Evolutionary conservation across 2,797 vertebrate species (phyloP).

Genomic region (Gymnocypris eckloni): DNA sequence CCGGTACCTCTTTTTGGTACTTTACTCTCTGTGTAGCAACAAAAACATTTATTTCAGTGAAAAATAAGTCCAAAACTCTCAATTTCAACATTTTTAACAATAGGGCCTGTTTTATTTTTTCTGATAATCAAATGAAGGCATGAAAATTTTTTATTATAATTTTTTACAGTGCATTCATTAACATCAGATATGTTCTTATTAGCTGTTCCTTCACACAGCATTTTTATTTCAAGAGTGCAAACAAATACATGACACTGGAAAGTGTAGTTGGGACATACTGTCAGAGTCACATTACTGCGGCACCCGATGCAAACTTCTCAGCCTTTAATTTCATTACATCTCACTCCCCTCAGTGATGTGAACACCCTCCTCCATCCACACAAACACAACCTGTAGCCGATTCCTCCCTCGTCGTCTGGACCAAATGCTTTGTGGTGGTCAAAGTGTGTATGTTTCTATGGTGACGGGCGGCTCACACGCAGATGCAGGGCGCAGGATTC

Average conservation of each 20-base stretch:
- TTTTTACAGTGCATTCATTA: background rate
- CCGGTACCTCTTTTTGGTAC: too few species aligned
- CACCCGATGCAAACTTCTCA: background rate
- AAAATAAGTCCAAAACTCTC: too few species aligned
- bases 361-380: slow-evolving; percentile 10
- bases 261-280: background rate
- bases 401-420: background rate
- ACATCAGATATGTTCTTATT: background rate
- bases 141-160: too few species aligned
- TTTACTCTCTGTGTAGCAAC: too few species aligned
- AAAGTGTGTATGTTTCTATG: slow-evolving; percentile 31
- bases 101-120: too few species aligned
- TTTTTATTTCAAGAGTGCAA: background rate
- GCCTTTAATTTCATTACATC: background rate
- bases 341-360: background rate
- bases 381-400: background rate
- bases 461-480: slow-evolving; percentile 22
- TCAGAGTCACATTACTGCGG: background rate
- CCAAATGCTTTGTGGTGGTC: slow-evolving; percentile 15
- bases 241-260: background rate
- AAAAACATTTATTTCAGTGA: too few species aligned
- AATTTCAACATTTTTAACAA: too few species aligned
- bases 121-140: too few species aligned
- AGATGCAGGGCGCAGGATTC: slow-evolving; percentile 18
- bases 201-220: background rate